Evolutionary conservation across 1,140 invertebrate species (phyloP).

Genomic region (Sesamia nonagrioides): DNA sequence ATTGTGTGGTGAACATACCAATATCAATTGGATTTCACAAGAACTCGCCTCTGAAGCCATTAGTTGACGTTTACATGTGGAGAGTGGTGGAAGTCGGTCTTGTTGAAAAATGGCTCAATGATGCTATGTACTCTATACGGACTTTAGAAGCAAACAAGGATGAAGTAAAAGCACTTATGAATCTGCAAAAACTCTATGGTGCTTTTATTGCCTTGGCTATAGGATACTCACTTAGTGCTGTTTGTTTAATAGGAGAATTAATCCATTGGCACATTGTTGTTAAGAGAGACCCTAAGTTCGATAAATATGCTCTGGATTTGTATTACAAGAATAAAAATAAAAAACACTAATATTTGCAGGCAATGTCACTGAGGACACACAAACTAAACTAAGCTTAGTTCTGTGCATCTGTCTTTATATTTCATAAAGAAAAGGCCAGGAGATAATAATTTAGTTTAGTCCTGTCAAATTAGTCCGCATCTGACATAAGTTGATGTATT

Average conservation of each 20-base stretch:
- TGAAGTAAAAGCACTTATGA: constrained; percentile 91
- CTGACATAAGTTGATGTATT: too few species aligned
- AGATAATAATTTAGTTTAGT: too few species aligned
- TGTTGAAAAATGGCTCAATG: constrained; percentile 93
- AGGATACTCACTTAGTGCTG: constrained; percentile 90
- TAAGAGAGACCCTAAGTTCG: constrained; percentile 91
- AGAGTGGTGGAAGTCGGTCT: constrained; percentile 92
- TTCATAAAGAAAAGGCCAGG: too few species aligned
- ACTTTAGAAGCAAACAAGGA: constrained; percentile 79
- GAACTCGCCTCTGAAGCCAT: constrained; percentile 92
- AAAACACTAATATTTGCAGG: too few species aligned
- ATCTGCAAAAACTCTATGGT: constrained; percentile 92
- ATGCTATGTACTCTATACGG: constrained; percentile 89
- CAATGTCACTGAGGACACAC: too few species aligned
- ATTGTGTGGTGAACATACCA: constrained; percentile 93
- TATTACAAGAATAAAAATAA: constrained; percentile 86
- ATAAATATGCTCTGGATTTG: constrained; percentile 90
- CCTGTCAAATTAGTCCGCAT: too few species aligned
- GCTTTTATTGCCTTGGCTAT: constrained; percentile 91
- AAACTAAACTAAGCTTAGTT: too few species aligned
- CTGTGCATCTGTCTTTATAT: too few species aligned
- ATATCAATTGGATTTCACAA: constrained; percentile 93
- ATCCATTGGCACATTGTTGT: too few species aligned
- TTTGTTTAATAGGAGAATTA: constrained; percentile 89
- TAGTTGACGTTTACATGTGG: constrained; percentile 90